A percentile compares a stretch with the other conserved stretches of the same genome.
Conservation (phyloP, 2,797 vertebrate genomes). For the Acrossocheilus wenchowensis region DNA sequence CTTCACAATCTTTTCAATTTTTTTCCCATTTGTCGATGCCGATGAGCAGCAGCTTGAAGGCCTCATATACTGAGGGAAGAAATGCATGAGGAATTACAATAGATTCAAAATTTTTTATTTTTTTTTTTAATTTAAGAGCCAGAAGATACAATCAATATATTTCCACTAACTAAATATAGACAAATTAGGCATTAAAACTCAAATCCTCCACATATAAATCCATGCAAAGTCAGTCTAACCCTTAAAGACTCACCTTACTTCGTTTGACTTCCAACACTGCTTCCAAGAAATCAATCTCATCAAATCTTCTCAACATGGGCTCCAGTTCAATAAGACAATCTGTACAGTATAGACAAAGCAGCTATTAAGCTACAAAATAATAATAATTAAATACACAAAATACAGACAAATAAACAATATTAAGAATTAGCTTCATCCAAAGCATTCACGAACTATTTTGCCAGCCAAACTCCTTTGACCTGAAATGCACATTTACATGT, state of each 20-base stretch:
- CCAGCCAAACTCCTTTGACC: not conserved
- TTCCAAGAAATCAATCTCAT: conserved; percentile 90
- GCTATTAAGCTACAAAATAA: not conserved
- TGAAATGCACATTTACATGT: too few species aligned
- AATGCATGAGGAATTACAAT: not conserved
- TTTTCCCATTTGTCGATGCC: conserved; percentile 66
- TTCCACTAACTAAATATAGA: not conserved
- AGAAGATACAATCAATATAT: not conserved
- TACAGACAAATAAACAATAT: too few species aligned
- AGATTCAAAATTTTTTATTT: not conserved
- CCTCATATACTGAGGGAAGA: conserved; percentile 60
- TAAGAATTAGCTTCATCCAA: too few species aligned
- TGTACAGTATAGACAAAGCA: conserved; percentile 65
- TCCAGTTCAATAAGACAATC: conserved; percentile 94
- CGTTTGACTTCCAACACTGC: conserved; percentile 90
- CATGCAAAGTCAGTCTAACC: not conserved
- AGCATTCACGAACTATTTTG: not conserved
- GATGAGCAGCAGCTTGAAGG: conserved; percentile 60
- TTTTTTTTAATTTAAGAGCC: not conserved
- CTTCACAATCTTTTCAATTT: conserved; percentile 69
- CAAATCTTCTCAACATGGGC: conserved; percentile 88
- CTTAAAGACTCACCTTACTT: conserved; percentile 83
- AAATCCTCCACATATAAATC: too few species aligned
- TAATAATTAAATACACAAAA: too few species aligned
- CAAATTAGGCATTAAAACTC: not conserved